Percentiles rank a stretch among this genome's conserved stretches.
Evolutionary conservation across 2,888 invertebrate species (phyloP).

Genomic region (Operophtera brumata): DNA sequence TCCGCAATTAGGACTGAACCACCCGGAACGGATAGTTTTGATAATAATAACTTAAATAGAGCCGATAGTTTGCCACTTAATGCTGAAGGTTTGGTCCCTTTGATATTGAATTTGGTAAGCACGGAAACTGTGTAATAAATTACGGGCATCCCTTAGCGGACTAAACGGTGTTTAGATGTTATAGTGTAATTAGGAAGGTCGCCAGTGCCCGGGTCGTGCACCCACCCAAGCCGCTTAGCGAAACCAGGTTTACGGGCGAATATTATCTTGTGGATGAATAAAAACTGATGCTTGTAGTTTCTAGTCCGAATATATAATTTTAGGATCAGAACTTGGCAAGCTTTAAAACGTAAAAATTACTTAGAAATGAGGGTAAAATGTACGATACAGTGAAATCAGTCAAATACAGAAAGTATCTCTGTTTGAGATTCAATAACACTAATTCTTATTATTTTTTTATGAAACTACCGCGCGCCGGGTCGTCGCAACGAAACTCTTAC

Average conservation of each 20-base stretch:
- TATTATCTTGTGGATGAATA: slow-evolving; percentile 33
- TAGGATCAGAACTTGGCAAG: neutral
- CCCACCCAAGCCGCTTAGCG: slow-evolving; percentile 36
- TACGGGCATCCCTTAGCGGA: slow-evolving; percentile 56
- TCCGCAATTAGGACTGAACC: slow-evolving; percentile 57
- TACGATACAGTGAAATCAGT: neutral
- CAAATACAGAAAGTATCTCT: neutral
- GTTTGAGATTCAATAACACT: slow-evolving; percentile 16
- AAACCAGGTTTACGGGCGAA: slow-evolving; percentile 39
- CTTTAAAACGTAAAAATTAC: neutral
- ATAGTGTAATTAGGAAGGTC: slow-evolving; percentile 58
- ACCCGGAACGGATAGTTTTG: slow-evolving; percentile 45
- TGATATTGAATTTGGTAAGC: slow-evolving; percentile 69
- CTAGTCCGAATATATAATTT: neutral
- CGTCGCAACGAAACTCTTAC: slow-evolving; percentile 52
- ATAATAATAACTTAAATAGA: slow-evolving; percentile 68
- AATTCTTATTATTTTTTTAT: slow-evolving; percentile 32
- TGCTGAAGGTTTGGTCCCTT: slow-evolving; percentile 59
- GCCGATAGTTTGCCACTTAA: slow-evolving; percentile 60
- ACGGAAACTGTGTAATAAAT: slow-evolving; percentile 66
- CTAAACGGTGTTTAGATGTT: slow-evolving; percentile 62
- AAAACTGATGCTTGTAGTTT: slow-evolving; percentile 11
- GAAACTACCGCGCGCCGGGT: slow-evolving; percentile 23
- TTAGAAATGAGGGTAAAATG: neutral
- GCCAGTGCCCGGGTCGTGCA: slow-evolving; percentile 44